Evolutionary conservation across 1,140 invertebrate genomes (phyloP), one percentile per base, ranked within the genome.

Genomic region (Meloidogyne hapla): DNA sequence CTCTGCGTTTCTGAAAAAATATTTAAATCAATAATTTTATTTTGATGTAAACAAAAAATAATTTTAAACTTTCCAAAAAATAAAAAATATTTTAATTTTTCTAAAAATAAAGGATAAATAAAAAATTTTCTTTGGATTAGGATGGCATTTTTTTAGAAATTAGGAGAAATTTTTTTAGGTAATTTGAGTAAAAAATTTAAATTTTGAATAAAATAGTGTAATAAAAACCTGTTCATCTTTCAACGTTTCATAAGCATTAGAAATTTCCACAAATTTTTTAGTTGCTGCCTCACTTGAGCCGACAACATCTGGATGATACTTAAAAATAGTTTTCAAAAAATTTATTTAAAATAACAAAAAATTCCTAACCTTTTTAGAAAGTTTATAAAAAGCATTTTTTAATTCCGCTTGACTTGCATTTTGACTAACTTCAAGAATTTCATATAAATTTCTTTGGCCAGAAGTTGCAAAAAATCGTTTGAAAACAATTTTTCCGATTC

Each of bases 241-340:
- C 4, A 67, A 21, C 21, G 48, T 75, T 9, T 74, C 74, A 74
- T 75, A 75, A 28, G 74, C 74, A 48, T 75, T 69, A 62, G 48
- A 38, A 56, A 75, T 42, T 69, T 75, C 74, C 15, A 75, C 12
- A 75, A 66, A 75, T 74, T 75, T 75, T 25, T 67, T 25, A 13
- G 26, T 63, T 21, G 56, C 75, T 9, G 38, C 21, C 13, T 21
- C 69, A 38, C 64, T 75, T 23, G 74, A 75, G 23, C 74, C 74
- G 13, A 26, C 6, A 38, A 75, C 74, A 40, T 75, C 74, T 13
- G 74, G 74, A 75, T 75, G 74, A 21, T 75, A 75, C 74, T 75
- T 15, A 33, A 74, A 67, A 33, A 9, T n/a, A n/a, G n/a, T n/a
- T n/a, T n/a, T n/a, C n/a, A 21, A 48, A 23, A 71, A 70, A 63